Percentiles rank a stretch among this genome's conserved stretches.
Evolutionary conservation across 92 coral and sea anemone species (phyloP).

Genomic region (Desmophyllum pertusum): DNA sequence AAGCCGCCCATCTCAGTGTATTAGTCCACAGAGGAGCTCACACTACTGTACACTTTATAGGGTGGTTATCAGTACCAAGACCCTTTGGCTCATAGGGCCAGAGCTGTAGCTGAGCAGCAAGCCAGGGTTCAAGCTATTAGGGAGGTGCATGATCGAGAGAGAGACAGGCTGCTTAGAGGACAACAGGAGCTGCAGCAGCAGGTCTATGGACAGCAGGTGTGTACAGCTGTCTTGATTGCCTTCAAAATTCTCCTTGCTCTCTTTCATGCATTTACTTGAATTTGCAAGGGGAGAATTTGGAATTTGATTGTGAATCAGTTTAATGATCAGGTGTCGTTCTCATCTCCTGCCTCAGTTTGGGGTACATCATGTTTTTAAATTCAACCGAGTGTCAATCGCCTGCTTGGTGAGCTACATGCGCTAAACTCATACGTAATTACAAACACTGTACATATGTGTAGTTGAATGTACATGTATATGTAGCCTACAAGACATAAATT

Average conservation of each 20-base stretch:
- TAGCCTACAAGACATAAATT: too few species aligned
- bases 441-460: too few species aligned
- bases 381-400: too few species aligned
- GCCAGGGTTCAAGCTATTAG: constrained; percentile 65
- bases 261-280: too few species aligned
- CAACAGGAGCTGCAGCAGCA: constrained; percentile 66
- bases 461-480: too few species aligned
- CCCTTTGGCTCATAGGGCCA: constrained; percentile 65
- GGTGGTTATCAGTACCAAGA: constrained; percentile 19
- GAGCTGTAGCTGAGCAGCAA: constrained; percentile 72
- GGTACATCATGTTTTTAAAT: too few species aligned
- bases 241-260: neutral
- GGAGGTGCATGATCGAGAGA: constrained; percentile 73
- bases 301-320: too few species aligned
- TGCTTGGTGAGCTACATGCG: too few species aligned
- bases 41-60: neutral
- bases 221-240: neutral
- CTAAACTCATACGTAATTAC: too few species aligned
- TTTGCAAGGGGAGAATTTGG: too few species aligned
- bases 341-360: too few species aligned
- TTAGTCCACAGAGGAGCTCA: neutral
- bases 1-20: neutral
- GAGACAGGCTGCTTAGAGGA: constrained; percentile 60
- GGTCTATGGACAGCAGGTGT: constrained; percentile 39
- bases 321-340: too few species aligned